A percentile compares a stretch with the other conserved stretches of the same genome.
These are phyloP conservation scores for Chlamydotis undulata DNA, from an alignment of 2,113 vertebrate species.

Conservation along the genomic window DNA sequence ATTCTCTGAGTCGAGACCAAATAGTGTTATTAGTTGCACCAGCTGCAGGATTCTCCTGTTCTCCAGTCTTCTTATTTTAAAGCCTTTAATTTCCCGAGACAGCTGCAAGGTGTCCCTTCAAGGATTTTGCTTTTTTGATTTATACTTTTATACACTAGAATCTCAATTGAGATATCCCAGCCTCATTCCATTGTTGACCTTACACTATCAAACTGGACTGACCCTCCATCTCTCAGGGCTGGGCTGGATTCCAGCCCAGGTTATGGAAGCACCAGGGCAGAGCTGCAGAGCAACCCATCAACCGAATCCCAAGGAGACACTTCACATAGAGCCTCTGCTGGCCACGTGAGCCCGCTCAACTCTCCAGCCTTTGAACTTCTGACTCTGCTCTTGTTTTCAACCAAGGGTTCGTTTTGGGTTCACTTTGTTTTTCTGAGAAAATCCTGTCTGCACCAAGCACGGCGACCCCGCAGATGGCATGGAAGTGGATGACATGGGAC, in stretches of 20 bases:
- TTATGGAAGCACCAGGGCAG: conserved; percentile 67
- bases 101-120: conserved; percentile 76
- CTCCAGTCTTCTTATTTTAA: conserved; percentile 65
- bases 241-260: conserved; percentile 71
- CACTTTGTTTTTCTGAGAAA: conserved; percentile 32
- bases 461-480: conserved; percentile 49
- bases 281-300: conserved; percentile 74
- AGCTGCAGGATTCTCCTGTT: neutral
- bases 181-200: conserved; percentile 79
- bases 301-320: conserved; percentile 58
- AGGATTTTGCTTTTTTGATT: conserved; percentile 81
- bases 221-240: conserved; percentile 74
- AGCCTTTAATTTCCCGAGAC: conserved; percentile 72
- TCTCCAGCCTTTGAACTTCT: conserved; percentile 73
- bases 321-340: conserved; percentile 20
- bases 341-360: conserved; percentile 45
- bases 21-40: conserved; percentile 14
- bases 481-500: conserved; percentile 46
- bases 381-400: conserved; percentile 45
- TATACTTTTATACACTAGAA: conserved; percentile 73
- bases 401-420: neutral
- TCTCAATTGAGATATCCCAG: conserved; percentile 69
- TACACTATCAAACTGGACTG: conserved; percentile 60
- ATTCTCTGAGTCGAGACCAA: neutral
- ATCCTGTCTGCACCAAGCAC: conserved; percentile 42